Conservation (phyloP, 2,888 invertebrate genomes). For the Cenopis cana region DNA sequence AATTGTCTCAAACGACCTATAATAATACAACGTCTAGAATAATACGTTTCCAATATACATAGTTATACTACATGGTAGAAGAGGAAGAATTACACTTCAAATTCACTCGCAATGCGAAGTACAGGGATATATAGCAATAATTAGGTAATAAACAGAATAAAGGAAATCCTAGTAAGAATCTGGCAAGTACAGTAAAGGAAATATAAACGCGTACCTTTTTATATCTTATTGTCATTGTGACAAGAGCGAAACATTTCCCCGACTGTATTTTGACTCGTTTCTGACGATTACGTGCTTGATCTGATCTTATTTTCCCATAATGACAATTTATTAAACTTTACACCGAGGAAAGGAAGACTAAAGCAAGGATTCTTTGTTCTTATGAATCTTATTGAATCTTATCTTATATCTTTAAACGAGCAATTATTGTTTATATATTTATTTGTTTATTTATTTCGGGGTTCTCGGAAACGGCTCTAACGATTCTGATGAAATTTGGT, state of each 20-base stretch:
- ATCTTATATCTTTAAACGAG: no score
- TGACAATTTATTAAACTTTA: background rate
- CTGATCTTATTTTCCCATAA: background rate
- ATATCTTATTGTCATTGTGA: no score
- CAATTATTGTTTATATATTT: no score
- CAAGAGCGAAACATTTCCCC: no score
- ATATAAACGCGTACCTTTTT: no score
- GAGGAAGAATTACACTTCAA: background rate
- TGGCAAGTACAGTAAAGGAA: no score
- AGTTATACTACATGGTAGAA: background rate
- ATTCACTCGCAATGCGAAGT: background rate
- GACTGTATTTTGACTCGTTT: no score
- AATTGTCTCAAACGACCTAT: background rate
- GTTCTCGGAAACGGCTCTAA: no score
- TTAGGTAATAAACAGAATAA: background rate
- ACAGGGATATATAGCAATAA: background rate
- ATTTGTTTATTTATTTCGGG: no score
- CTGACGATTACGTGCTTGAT: background rate
- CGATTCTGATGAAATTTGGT: no score
- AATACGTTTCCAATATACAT: constrained; percentile 1
- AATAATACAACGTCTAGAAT: constrained; percentile 4
- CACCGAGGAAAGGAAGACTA: no score
- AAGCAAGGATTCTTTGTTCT: background rate
- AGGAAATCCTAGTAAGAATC: background rate
- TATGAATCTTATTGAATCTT: no score